Evolutionary conservation across 2,888 invertebrate genomes (phyloP).

Genomic region (Clunio marinus): DNA sequence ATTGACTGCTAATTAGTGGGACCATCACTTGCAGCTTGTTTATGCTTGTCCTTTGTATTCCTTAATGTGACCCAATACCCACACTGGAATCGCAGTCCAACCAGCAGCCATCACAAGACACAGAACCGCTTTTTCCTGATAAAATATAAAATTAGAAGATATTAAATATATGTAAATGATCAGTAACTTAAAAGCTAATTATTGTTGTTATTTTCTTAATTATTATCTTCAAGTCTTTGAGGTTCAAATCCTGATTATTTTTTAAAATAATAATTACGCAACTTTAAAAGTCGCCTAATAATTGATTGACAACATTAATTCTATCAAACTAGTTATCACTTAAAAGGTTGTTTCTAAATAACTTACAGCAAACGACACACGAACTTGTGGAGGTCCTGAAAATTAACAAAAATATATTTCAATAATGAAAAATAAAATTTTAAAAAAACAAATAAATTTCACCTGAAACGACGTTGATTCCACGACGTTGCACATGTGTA

Average conservation of each 20-base stretch:
- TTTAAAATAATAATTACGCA: no score
- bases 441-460: not conserved
- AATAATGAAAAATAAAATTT: not conserved
- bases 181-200: no score
- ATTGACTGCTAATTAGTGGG: not conserved
- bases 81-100: slow-evolving; percentile 2
- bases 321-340: no score
- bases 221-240: no score
- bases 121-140: slow-evolving; percentile 24
- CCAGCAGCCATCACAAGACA: not conserved
- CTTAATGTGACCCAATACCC: slow-evolving; percentile 23
- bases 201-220: no score
- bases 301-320: no score
- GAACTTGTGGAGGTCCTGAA: slow-evolving; percentile 24
- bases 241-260: no score
- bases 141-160: slow-evolving; percentile 1
- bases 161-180: no score
- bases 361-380: slow-evolving; percentile 31
- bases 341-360: no score
- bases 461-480: slow-evolving; percentile 16
- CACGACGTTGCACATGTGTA: slow-evolving; percentile 5
- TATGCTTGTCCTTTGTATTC: slow-evolving; percentile 31
- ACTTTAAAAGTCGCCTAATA: no score
- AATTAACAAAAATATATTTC: not conserved
- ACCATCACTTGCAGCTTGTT: not conserved